These are phyloP conservation scores for Ditula angustiorana DNA, from an alignment of 2,888 invertebrate species.

Conservation along the genomic window DNA sequence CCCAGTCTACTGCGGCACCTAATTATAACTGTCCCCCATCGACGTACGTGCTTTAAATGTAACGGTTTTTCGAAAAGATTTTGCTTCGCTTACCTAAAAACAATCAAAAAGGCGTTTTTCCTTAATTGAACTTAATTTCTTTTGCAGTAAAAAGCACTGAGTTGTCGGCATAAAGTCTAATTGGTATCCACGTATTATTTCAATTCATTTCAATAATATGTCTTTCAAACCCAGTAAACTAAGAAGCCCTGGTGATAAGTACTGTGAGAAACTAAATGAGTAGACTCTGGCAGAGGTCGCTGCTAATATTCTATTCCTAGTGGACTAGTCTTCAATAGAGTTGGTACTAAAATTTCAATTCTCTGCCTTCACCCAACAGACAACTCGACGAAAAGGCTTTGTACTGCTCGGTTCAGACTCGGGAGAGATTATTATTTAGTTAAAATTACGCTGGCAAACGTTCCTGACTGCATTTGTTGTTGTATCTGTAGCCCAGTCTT, in stretches of 20 bases:
- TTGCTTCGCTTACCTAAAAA: neutral
- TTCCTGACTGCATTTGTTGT: constrained; percentile 16
- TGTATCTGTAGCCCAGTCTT: neutral
- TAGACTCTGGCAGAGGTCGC: neutral
- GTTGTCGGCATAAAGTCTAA: too few species aligned
- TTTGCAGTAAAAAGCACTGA: too few species aligned
- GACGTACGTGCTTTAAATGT: constrained; percentile 24
- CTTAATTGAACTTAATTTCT: neutral
- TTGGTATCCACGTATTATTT: too few species aligned
- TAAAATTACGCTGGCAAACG: constrained; percentile 1
- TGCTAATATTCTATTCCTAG: neutral
- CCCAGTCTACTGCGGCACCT: constrained; percentile 31
- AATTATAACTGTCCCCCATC: constrained; percentile 32
- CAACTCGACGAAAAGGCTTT: constrained; percentile 4
- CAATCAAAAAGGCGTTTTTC: neutral
- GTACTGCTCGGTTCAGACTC: neutral
- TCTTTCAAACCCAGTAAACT: neutral
- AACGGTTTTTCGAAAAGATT: neutral
- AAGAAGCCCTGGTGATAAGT: neutral
- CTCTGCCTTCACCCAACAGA: neutral
- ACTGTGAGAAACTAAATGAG: neutral
- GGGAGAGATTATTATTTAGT: constrained; percentile 5
- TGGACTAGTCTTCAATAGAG: neutral
- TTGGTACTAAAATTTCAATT: neutral
- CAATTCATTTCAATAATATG: too few species aligned